Evolutionary conservation across 2,113 vertebrate species (phyloP).

Genomic region (Cavia porcellus): DNA sequence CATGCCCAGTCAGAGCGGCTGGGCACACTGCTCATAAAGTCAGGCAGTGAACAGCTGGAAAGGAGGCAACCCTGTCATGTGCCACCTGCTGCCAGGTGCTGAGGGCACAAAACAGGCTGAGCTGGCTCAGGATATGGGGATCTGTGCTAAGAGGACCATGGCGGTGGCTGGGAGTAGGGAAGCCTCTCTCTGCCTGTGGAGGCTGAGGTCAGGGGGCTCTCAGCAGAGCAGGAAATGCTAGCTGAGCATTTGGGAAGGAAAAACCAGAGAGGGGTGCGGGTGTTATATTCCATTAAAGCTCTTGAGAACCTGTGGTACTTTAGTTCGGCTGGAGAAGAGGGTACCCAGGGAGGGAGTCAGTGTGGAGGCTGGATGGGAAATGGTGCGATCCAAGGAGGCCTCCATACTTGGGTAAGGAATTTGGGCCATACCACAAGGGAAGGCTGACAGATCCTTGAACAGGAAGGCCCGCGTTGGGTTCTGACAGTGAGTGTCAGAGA

Average conservation of each 20-base stretch:
- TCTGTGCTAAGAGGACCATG: fast-evolving
- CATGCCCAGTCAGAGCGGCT: background rate
- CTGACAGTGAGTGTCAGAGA: background rate
- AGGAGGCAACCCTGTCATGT: background rate
- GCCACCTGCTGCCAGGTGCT: background rate
- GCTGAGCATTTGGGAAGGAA: background rate
- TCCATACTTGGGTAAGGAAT: background rate
- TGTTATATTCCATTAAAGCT: background rate
- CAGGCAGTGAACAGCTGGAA: background rate
- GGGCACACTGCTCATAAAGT: background rate
- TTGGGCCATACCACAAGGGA: background rate
- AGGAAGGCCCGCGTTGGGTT: background rate
- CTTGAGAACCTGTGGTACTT: background rate
- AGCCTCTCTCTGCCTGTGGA: fast-evolving
- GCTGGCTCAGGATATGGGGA: background rate
- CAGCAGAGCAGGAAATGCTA: background rate
- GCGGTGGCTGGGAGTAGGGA: background rate
- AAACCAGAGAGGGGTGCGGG: background rate
- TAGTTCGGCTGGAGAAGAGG: background rate
- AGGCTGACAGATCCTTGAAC: background rate
- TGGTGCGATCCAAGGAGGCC: fast-evolving
- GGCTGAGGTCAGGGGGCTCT: background rate
- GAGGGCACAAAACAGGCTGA: background rate
- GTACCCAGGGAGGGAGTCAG: too few species aligned
- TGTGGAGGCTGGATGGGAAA: background rate